Evolutionary conservation across 2,113 vertebrate genomes (phyloP).

Genomic region (Petrocephalus microphthalmus): DNA sequence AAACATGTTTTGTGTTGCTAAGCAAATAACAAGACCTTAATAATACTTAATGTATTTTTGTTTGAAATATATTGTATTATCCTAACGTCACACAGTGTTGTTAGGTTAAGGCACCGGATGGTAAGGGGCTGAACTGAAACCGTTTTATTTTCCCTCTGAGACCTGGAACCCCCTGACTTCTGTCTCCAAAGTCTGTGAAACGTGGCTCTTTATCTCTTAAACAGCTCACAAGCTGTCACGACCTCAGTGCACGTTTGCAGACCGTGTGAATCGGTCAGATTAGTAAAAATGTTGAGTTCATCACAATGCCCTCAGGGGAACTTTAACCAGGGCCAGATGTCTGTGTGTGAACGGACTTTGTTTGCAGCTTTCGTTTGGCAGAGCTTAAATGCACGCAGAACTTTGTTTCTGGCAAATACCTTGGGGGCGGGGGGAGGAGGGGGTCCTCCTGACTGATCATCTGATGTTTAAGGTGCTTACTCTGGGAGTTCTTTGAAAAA

Average conservation of each 20-base stretch:
- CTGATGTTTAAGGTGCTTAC: not conserved
- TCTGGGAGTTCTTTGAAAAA: not conserved
- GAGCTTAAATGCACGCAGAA: not conserved
- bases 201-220: not conserved
- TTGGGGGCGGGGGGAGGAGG: not conserved
- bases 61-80: not conserved
- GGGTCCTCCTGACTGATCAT: not conserved
- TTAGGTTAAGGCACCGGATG: not conserved
- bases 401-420: not conserved
- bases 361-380: not conserved
- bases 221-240: not conserved
- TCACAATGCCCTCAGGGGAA: not conserved
- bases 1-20: not conserved
- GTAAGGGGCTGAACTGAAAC: not conserved
- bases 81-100: not conserved
- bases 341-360: not conserved
- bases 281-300: not conserved
- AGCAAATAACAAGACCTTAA: not conserved
- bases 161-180: not conserved
- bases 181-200: slow-evolving; percentile 1
- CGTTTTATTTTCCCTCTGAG: not conserved
- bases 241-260: not conserved
- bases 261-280: not conserved
- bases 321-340: not conserved
- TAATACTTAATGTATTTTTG: not conserved